A percentile compares a stretch with the other conserved stretches of the same genome.
phyloP scores from a whole-genome alignment of 1,140 invertebrate species.

The Heterodera schachtii region DNA sequence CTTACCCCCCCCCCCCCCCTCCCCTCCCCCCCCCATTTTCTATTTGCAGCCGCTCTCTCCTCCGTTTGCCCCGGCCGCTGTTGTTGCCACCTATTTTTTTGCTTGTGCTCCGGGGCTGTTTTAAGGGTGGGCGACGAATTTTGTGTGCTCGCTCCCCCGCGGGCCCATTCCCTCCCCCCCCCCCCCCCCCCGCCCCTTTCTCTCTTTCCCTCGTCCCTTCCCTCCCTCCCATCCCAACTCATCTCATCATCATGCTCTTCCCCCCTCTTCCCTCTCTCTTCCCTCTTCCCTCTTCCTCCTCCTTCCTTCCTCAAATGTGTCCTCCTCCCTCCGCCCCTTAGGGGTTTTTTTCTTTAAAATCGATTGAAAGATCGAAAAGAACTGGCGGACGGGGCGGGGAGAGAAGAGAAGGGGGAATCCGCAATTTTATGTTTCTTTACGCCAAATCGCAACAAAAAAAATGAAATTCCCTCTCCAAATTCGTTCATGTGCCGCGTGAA shows the following conservation, averaged over 20 bases:
- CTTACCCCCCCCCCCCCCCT: not conserved
- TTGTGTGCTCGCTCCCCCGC: not conserved
- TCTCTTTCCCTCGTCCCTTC: no score
- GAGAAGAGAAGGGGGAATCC: not conserved
- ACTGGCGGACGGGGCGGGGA: not conserved
- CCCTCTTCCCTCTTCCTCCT: no score
- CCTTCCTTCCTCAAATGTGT: not conserved
- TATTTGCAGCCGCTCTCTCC: not conserved
- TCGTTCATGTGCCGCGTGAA: not conserved
- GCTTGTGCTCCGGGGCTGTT: not conserved
- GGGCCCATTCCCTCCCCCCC: no score
- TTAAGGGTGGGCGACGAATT: not conserved
- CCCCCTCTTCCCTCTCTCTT: no score
- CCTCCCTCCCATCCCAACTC: not conserved
- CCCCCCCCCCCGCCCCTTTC: no score
- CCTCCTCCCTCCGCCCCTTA: not conserved
- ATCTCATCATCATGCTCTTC: no score
- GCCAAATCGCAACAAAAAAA: not conserved
- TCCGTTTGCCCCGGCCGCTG: not conserved
- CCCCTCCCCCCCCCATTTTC: not conserved
- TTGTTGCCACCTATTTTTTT: not conserved
- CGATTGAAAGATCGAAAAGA: not conserved
- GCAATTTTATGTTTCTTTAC: conserved; percentile 3
- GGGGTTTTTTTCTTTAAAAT: not conserved
- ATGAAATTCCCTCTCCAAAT: not conserved